Evolutionary conservation across 2,888 invertebrate species (phyloP).

Genomic region (Cryptocephalus moraei): DNA sequence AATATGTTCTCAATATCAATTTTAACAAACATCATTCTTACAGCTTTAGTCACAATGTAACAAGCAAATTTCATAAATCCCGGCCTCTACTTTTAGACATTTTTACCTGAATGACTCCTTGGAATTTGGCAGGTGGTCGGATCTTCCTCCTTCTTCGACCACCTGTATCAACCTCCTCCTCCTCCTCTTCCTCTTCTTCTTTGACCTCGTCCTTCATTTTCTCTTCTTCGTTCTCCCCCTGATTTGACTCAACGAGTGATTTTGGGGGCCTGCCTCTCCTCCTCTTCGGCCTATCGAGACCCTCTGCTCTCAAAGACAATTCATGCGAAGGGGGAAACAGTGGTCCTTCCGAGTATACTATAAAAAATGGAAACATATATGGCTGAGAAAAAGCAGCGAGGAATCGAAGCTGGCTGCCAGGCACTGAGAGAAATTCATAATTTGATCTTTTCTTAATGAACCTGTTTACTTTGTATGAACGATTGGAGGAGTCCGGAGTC

Average conservation of each 20-base stretch:
- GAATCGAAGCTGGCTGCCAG: no score
- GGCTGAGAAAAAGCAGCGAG: no score
- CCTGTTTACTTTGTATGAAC: conserved; percentile 41
- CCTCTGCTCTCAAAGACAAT: conserved; percentile 52
- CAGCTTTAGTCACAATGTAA: no score
- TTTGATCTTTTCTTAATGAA: not conserved
- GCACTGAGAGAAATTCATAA: no score
- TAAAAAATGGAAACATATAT: conserved; percentile 13
- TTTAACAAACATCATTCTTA: no score
- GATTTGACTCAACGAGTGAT: conserved; percentile 11
- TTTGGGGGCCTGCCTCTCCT: conserved; percentile 65
- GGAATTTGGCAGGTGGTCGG: conserved; percentile 53
- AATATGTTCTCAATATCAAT: no score
- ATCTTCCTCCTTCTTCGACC: conserved; percentile 50
- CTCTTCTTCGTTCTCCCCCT: conserved; percentile 7
- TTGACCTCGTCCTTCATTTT: conserved; percentile 18
- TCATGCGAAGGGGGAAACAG: conserved; percentile 57
- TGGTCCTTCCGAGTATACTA: conserved; percentile 52
- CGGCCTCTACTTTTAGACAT: conserved; percentile 6
- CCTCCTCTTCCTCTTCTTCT: conserved; percentile 18
- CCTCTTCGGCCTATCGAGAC: conserved; percentile 53
- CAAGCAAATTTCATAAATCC: not conserved
- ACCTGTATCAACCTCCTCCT: conserved; percentile 25
- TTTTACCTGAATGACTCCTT: conserved; percentile 50
- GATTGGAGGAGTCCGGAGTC: conserved; percentile 37